Conservation (phyloP, 2,797 vertebrate species). For the Eleutherodactylus coqui region DNA sequence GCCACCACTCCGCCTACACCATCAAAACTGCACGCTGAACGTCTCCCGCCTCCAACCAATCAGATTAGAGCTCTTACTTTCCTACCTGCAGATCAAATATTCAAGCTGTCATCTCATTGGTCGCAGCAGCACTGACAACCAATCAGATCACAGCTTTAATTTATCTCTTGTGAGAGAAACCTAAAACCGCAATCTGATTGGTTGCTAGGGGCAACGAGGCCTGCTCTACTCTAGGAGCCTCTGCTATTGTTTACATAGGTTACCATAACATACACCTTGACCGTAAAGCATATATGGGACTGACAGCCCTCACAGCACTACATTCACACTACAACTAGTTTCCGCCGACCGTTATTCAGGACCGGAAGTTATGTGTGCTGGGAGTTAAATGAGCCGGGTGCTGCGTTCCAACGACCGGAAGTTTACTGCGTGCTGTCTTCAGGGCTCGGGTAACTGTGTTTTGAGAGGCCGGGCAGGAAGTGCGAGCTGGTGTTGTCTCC, state of each 20-base stretch:
- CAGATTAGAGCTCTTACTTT: no score
- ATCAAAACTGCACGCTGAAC: no score
- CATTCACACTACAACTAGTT: no score
- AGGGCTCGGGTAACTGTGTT: background rate
- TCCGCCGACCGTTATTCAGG: background rate
- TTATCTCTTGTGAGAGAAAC: background rate
- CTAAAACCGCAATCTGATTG: background rate
- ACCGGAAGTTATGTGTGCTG: background rate
- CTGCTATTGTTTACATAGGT: background rate
- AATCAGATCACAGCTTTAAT: background rate
- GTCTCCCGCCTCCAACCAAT: no score
- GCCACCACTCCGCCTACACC: no score
- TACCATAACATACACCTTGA: background rate
- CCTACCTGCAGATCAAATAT: no score
- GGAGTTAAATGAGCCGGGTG: background rate
- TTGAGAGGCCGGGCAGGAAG: background rate
- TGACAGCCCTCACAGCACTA: no score
- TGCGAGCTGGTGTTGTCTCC: background rate
- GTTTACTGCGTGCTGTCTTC: background rate
- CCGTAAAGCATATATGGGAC: no score
- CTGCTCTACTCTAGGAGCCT: no score
- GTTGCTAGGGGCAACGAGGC: no score
- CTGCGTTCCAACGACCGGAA: constrained; percentile 13
- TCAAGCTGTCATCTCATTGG: no score
- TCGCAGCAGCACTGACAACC: background rate